Base-by-base conservation (phyloP, 2,888 invertebrate genomes). In the Parthenolecanium corni region DNA sequence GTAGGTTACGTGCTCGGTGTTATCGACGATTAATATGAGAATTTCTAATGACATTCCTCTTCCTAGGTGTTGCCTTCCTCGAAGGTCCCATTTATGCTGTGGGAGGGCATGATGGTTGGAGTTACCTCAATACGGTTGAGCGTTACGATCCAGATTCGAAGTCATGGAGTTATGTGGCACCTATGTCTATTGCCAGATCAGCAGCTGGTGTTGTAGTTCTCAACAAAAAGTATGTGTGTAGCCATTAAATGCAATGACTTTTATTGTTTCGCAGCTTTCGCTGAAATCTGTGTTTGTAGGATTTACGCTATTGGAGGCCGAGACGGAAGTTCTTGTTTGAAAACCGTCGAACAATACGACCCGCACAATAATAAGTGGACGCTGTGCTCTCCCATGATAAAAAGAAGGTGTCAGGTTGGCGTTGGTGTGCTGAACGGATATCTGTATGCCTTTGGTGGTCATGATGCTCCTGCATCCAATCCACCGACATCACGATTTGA, bases 31-130 rank as follows among this genome's bases (percentile, higher is more conserved):
- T 24, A 58, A 12, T 2, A 20, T 11, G n/a, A 31, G 38, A 31
- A 49, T n/a, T 36, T 16, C n/a, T 5, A 25, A 14, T 9, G 18
- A 16, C 16, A 53, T 20, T 53, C 21, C 0, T 44, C 3, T 1
- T 56, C 25, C 20, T 65, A 69, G 76, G 76, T 12, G 84, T 87
- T 40, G 86, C 87, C 2, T 84, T 87, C 36, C 83, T 85, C 23
- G 80, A 84, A 62, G 86, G 89, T 0, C 90, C 92, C 0, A 78
- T 95, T 64, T 95, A 95, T 76, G 94, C 93, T 0, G 90, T 94
- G 2, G 94, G 95, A 1, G 95, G 95, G 0, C 94, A 94, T 72
- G 94, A 95, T 74, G 94, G 92, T 18, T 91, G 91, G 91, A 91
- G 91, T 70, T 94, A 93, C 73, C 78, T 94, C 49, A 92, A 89